Conservation (phyloP, 2,797 vertebrate species). For the Yasuhikotakia modesta region DNA sequence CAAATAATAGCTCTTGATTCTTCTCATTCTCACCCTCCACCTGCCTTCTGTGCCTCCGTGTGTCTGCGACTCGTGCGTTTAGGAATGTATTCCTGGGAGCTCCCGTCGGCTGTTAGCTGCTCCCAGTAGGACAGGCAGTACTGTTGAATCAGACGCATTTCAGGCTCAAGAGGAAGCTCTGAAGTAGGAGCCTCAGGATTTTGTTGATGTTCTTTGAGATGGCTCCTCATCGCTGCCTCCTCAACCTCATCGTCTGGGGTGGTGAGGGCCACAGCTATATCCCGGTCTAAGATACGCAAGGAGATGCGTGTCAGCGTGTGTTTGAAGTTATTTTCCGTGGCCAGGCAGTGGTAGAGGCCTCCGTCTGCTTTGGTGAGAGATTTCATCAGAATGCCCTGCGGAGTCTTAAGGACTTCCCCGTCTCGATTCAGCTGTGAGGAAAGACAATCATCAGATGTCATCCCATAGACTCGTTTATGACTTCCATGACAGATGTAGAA, state of each 20-base stretch:
- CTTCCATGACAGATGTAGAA: background rate
- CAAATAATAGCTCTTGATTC: background rate
- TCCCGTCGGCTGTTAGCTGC: slow-evolving; percentile 66
- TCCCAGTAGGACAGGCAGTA: slow-evolving; percentile 85
- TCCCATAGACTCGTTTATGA: too few species aligned
- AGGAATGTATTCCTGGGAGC: slow-evolving; percentile 64
- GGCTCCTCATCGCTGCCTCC: slow-evolving; percentile 43
- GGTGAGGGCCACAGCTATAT: slow-evolving; percentile 80
- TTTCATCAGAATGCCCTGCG: slow-evolving; percentile 80
- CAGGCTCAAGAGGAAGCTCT: slow-evolving; percentile 71
- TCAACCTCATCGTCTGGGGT: slow-evolving; percentile 69
- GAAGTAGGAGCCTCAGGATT: slow-evolving; percentile 41
- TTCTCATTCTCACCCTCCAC: slow-evolving; percentile 51
- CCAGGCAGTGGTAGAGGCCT: slow-evolving; percentile 81
- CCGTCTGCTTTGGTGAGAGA: slow-evolving; percentile 77
- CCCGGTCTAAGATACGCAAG: slow-evolving; percentile 78
- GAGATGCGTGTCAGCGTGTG: slow-evolving; percentile 80
- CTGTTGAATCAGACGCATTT: slow-evolving; percentile 81
- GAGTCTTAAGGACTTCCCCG: slow-evolving; percentile 75
- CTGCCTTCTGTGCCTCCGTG: slow-evolving; percentile 47
- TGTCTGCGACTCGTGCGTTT: slow-evolving; percentile 62
- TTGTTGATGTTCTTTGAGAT: slow-evolving; percentile 32
- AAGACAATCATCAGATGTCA: background rate
- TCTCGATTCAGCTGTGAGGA: slow-evolving; percentile 73
- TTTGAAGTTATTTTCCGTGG: slow-evolving; percentile 84